Evolutionary conservation across 2,113 vertebrate genomes (phyloP).

Genomic region (Urocitellus parryii): DNA sequence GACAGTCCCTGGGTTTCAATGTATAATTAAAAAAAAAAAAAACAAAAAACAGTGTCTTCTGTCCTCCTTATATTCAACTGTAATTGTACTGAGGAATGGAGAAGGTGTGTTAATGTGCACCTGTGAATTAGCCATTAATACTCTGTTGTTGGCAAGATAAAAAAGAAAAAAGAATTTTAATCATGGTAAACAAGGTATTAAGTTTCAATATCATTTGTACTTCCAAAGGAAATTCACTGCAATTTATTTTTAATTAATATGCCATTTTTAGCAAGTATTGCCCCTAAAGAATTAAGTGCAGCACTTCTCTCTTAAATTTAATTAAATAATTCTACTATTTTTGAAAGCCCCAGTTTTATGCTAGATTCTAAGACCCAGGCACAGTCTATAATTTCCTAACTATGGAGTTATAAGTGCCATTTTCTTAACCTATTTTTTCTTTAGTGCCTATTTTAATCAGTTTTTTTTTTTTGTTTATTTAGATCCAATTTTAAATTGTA

Average conservation of each 20-base stretch:
- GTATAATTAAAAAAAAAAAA: background rate
- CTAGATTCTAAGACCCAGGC: background rate
- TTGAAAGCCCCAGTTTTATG: background rate
- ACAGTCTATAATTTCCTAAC: background rate
- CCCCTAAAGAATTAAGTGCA: background rate
- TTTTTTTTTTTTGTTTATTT: background rate
- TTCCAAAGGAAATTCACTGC: conserved; percentile 42
- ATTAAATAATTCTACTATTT: conserved; percentile 24
- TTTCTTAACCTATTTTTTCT: background rate
- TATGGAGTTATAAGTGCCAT: background rate
- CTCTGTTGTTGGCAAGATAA: background rate
- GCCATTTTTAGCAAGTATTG: background rate
- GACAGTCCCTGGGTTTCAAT: background rate
- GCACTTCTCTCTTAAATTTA: conserved; percentile 12
- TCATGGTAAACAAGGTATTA: conserved; percentile 14
- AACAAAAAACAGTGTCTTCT: background rate
- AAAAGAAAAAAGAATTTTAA: conserved; percentile 14
- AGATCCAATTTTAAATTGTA: background rate
- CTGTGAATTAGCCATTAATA: background rate
- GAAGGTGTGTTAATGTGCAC: background rate
- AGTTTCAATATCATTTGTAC: conserved; percentile 51
- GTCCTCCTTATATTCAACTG: background rate
- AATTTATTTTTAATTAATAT: conserved; percentile 65
- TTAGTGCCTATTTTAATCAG: background rate
- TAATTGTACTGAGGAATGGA: background rate